Base-by-base conservation (phyloP, 1,140 invertebrate genomes). In the Drosophila murphyi region DNA sequence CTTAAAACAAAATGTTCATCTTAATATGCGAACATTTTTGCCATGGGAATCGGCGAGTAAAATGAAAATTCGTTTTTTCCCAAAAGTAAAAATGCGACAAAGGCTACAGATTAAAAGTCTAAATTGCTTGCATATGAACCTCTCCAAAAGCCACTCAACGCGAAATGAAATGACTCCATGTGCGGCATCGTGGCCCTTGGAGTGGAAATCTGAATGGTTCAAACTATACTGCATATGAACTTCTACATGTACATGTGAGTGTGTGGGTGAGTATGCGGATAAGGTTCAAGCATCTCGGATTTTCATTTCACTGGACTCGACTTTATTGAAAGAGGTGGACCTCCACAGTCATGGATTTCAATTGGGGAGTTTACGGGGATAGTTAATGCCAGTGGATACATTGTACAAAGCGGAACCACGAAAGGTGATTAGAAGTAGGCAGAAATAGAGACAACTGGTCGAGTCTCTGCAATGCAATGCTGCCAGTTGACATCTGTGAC, bases 261-360 rank as follows among this genome's bases (percentile, higher is more conserved):
- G 41, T 50, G 69, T 20, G 60, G 32, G 61, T 28, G 60, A 39
- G 55, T 51, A 31, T 61, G 80, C 47, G 67, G 65, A 78, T 82
- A 82, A 70, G 75, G 65, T 54, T 52, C 12, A 50, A 41, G 50
- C 59, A 47, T 62, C 45, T 56, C 34, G 59, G 52, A 63, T 63
- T 67, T 83, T 65, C 60, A 65, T 75, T 76, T 79, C 72, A 64
- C 63, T 57, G 59, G 71, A 51, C 59, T 72, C 28, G 63, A 65
- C 60, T 76, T 72, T 76, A 83, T 83, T 83, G 80, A 69, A 79
- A 70, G 50, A 60, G 81, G 51, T 63, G 52, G 52, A 51, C 41
- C 50, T 68, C 34, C 72, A 75, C 37, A 56, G 34, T 48, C 56
- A 63, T 43, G n/a, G 52, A 7, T 32, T 39, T 59, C 39, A 79